phyloP scores from a whole-genome alignment of 2,113 vertebrate species.

The Ellobius talpinus region DNA sequence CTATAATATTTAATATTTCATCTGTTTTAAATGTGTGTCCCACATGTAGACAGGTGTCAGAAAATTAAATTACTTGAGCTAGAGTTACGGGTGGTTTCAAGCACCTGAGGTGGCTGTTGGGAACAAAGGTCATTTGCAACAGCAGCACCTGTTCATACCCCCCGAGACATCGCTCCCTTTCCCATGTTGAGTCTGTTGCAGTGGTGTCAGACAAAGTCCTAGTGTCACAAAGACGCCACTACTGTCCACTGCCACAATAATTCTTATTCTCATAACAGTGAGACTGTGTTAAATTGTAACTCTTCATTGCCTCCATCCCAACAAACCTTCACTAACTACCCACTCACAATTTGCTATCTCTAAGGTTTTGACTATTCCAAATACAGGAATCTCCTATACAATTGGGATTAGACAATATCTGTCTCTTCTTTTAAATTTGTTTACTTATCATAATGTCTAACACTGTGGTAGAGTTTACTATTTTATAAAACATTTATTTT shows the following conservation, averaged over 20 bases:
- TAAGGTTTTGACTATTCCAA: not conserved
- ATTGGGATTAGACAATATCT: not conserved
- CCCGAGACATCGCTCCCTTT: not conserved
- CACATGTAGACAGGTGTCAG: no score
- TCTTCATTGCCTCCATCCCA: accelerated
- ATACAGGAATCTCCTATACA: not conserved
- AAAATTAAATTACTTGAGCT: not conserved
- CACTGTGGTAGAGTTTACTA: not conserved
- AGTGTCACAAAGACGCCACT: not conserved
- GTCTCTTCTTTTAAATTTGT: not conserved
- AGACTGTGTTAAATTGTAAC: not conserved
- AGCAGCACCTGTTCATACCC: not conserved
- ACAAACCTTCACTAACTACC: no score
- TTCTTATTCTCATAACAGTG: not conserved
- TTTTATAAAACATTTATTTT: not conserved
- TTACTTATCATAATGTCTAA: not conserved
- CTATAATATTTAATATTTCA: not conserved
- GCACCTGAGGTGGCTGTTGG: not conserved
- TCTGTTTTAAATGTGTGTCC: not conserved
- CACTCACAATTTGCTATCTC: not conserved
- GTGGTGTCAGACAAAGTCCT: not conserved
- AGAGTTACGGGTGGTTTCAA: not conserved
- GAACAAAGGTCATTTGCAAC: not conserved
- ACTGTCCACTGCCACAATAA: not conserved
- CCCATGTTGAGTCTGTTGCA: not conserved